Percentiles rank a stretch among this genome's conserved stretches.
Evolutionary conservation across 1,140 invertebrate genomes (phyloP).

Genomic region (Drosophila ambigua): DNA sequence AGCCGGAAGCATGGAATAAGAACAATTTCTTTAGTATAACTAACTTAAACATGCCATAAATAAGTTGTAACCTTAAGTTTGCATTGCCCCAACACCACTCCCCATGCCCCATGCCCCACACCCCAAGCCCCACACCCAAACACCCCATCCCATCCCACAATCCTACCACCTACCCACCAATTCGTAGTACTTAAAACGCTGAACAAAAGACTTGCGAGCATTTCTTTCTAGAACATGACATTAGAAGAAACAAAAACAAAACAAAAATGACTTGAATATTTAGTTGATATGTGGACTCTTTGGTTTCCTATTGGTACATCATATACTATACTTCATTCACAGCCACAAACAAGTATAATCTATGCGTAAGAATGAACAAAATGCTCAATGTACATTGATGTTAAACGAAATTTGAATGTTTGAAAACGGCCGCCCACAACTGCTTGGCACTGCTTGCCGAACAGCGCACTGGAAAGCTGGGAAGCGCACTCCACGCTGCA

Average conservation of each 20-base stretch:
- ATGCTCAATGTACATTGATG: conserved; percentile 73
- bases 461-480: not conserved
- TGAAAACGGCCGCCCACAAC: conserved; percentile 9
- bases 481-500: conserved; percentile 3
- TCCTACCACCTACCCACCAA: conserved; percentile 7
- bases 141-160: not conserved
- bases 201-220: conserved; percentile 69
- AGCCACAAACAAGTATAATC: conserved; percentile 14
- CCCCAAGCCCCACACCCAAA: too few species aligned
- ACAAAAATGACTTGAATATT: conserved; percentile 32
- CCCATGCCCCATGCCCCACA: too few species aligned
- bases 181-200: conserved; percentile 69
- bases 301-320: conserved; percentile 64
- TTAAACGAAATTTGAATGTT: conserved; percentile 33
- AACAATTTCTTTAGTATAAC: conserved; percentile 73
- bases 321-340: conserved; percentile 70
- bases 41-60: conserved; percentile 81
- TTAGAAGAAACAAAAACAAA: conserved; percentile 7
- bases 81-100: conserved; percentile 7
- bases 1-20: conserved; percentile 40
- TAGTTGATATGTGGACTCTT: conserved; percentile 34
- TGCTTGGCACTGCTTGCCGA: conserved; percentile 27
- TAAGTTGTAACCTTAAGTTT: conserved; percentile 74
- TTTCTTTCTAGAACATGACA: conserved; percentile 43
- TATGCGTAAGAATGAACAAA: conserved; percentile 44